Evolutionary conservation across 2,797 vertebrate species (phyloP).

Genomic region (Xenops minutus): DNA sequence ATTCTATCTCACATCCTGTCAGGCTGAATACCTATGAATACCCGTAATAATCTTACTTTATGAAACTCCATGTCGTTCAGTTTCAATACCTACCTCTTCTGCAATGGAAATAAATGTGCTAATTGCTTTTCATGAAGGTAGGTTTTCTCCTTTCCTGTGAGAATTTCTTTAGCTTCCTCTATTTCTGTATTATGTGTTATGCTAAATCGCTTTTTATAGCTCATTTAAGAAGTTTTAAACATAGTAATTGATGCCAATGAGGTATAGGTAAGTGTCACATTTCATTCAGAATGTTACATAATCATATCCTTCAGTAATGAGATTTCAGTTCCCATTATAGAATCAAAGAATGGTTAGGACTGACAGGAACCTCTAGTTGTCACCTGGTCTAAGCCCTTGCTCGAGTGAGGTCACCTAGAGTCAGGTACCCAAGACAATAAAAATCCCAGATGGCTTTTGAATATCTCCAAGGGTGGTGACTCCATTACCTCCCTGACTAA

Average conservation of each 20-base stretch:
- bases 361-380: neutral
- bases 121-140: constrained; percentile 55
- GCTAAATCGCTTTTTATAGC: constrained; percentile 21
- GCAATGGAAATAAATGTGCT: constrained; percentile 45
- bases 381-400: neutral
- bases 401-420: neutral
- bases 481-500: too few relatives aligned
- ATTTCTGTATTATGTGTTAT: constrained; percentile 14
- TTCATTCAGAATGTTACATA: neutral
- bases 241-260: neutral
- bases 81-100: constrained; percentile 39
- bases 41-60: constrained; percentile 4
- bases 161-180: constrained; percentile 44
- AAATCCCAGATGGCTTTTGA: neutral
- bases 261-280: neutral
- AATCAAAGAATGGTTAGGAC: neutral
- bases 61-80: neutral
- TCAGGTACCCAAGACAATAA: rapidly evolving
- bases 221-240: constrained; percentile 11
- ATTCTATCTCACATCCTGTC: neutral
- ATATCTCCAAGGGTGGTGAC: neutral
- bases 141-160: constrained; percentile 41
- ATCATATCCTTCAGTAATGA: neutral
- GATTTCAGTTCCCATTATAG: constrained; percentile 5
- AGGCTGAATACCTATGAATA: neutral